Conservation (phyloP, 2,113 vertebrate genomes). For the Emydocephalus ijimae region DNA sequence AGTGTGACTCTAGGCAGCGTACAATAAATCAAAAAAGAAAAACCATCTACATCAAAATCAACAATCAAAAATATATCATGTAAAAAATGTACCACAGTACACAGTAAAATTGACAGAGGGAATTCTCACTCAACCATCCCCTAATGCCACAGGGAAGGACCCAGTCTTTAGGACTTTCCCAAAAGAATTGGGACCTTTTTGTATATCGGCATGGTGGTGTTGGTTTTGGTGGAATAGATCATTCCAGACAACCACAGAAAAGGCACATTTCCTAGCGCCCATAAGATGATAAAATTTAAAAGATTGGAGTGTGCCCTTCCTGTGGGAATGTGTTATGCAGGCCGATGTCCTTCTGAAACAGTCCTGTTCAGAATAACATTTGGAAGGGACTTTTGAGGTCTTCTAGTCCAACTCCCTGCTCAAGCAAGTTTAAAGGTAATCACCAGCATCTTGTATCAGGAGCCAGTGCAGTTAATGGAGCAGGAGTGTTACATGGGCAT, state of each 20-base stretch:
- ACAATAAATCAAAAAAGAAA: neutral
- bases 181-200: neutral
- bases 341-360: too few species aligned
- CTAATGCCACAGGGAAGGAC: neutral
- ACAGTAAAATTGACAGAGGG: neutral
- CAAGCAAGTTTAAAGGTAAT: neutral
- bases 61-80: neutral
- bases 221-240: neutral
- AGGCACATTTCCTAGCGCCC: neutral
- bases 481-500: neutral
- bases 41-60: neutral
- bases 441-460: neutral
- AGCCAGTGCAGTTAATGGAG: neutral
- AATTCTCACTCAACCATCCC: neutral
- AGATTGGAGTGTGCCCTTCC: too few species aligned
- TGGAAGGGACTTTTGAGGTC: too few species aligned
- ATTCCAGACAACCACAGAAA: neutral
- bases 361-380: too few species aligned
- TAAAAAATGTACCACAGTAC: neutral
- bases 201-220: too few species aligned
- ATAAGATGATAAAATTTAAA: neutral
- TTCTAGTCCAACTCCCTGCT: neutral
- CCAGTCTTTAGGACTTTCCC: neutral
- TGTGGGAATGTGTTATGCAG: too few species aligned
- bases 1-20: neutral